Percentiles rank a stretch among this genome's conserved stretches.
phyloP scores from a whole-genome alignment of 2,888 invertebrate genomes.

The Coleophora deauratella region DNA sequence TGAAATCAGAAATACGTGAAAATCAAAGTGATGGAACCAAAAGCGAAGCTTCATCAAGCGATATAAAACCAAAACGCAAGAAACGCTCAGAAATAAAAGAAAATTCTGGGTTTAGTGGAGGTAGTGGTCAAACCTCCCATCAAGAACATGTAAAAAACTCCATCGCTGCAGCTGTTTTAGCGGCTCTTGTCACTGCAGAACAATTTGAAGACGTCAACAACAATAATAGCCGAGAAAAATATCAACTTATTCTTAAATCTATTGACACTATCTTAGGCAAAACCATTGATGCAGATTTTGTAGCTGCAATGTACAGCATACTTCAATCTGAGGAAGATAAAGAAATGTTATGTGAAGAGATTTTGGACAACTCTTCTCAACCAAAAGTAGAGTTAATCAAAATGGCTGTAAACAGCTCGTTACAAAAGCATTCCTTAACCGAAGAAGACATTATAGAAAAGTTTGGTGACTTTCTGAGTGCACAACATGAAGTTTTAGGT shows the following conservation, averaged over 20 bases:
- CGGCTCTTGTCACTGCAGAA: constrained; percentile 66
- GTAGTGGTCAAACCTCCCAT: constrained; percentile 45
- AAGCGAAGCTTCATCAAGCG: constrained; percentile 25
- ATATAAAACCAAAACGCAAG: constrained; percentile 41
- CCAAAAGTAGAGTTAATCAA: constrained; percentile 78
- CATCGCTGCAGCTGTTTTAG: constrained; percentile 67
- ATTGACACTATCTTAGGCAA: constrained; percentile 67
- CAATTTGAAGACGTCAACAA: constrained; percentile 66
- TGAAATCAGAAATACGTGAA: constrained; percentile 56
- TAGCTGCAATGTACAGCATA: constrained; percentile 63
- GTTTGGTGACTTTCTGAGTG: constrained; percentile 76
- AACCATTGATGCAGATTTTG: constrained; percentile 61
- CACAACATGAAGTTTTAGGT: constrained; percentile 75
- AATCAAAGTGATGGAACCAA: constrained; percentile 22
- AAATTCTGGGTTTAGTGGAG: constrained; percentile 23
- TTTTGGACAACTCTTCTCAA: constrained; percentile 63
- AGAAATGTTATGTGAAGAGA: constrained; percentile 62
- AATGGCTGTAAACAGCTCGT: constrained; percentile 65
- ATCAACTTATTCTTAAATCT: constrained; percentile 65
- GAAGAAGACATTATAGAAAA: constrained; percentile 77
- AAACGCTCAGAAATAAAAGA: constrained; percentile 37
- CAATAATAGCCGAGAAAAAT: constrained; percentile 65
- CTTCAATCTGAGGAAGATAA: constrained; percentile 67
- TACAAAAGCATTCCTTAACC: constrained; percentile 59
- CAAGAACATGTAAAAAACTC: constrained; percentile 70